These are phyloP conservation scores for Misgurnus anguillicaudatus DNA, from an alignment of 2,113 vertebrate genomes.

Conservation along the genomic window DNA sequence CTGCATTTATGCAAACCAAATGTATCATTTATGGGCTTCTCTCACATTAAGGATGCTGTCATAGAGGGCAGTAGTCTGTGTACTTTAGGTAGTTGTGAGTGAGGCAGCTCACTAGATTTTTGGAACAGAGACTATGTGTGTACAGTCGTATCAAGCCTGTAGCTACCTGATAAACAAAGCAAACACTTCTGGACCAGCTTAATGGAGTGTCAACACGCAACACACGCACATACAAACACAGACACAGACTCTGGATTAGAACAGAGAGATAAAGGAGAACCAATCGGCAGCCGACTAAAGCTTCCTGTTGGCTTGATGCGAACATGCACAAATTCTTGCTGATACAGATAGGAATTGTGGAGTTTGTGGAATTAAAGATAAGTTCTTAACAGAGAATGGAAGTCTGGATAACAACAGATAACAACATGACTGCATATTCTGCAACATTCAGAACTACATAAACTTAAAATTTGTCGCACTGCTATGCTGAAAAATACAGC, in stretches of 20 bases:
- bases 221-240: neutral
- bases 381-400: neutral
- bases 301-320: constrained; percentile 2
- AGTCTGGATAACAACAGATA: neutral
- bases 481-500: too few relatives aligned
- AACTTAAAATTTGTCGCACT: too few relatives aligned
- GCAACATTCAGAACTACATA: too few relatives aligned
- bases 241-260: constrained; percentile 22
- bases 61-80: too few relatives aligned
- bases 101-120: too few relatives aligned
- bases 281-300: constrained; percentile 19
- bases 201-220: constrained; percentile 41
- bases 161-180: constrained; percentile 53
- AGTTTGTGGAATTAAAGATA: neutral
- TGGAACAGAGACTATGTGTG: neutral
- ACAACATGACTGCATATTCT: too few relatives aligned
- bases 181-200: constrained; percentile 47
- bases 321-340: neutral
- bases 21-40: too few relatives aligned
- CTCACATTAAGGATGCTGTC: too few relatives aligned
- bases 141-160: constrained; percentile 37
- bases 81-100: too few relatives aligned
- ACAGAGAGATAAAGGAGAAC: constrained; percentile 36
- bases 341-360: neutral
- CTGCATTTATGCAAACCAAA: too few relatives aligned